Evolutionary conservation across 2,113 vertebrate genomes (phyloP).

Genomic region (Ifrita kowaldi): DNA sequence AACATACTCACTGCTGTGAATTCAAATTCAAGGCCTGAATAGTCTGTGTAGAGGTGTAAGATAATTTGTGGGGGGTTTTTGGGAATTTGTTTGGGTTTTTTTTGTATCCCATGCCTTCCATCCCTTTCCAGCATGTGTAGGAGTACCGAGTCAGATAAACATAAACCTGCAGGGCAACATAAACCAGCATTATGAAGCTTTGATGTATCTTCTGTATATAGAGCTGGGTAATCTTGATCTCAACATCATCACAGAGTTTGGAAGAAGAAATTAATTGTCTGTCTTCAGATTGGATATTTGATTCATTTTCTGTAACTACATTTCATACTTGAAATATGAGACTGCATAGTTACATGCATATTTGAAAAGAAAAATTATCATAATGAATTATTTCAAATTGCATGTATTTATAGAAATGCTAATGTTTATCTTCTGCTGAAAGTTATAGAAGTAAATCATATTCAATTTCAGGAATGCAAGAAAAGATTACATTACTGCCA

Average conservation of each 20-base stretch:
- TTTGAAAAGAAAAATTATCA: background rate
- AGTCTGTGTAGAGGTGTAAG: background rate
- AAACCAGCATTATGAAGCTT: background rate
- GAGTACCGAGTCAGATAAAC: background rate
- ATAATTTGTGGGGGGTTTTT: background rate
- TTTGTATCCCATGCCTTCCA: background rate
- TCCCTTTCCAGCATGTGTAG: background rate
- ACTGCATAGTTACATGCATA: background rate
- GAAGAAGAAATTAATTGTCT: background rate
- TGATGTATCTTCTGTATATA: background rate
- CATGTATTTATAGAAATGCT: slow-evolving; percentile 1
- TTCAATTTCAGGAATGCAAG: slow-evolving; percentile 83
- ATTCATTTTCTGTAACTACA: background rate
- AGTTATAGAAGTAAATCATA: background rate
- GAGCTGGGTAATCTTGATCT: background rate
- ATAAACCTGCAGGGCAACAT: background rate
- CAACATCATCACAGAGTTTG: background rate
- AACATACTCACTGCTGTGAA: background rate
- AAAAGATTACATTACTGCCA: slow-evolving; percentile 95
- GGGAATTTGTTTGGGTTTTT: background rate
- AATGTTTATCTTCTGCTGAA: background rate
- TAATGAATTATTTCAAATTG: background rate
- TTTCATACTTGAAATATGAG: background rate
- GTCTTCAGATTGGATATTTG: background rate
- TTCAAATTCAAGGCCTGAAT: background rate